Evolutionary conservation across 2,888 invertebrate genomes (phyloP).

Genomic region (Adineta ricciae): DNA sequence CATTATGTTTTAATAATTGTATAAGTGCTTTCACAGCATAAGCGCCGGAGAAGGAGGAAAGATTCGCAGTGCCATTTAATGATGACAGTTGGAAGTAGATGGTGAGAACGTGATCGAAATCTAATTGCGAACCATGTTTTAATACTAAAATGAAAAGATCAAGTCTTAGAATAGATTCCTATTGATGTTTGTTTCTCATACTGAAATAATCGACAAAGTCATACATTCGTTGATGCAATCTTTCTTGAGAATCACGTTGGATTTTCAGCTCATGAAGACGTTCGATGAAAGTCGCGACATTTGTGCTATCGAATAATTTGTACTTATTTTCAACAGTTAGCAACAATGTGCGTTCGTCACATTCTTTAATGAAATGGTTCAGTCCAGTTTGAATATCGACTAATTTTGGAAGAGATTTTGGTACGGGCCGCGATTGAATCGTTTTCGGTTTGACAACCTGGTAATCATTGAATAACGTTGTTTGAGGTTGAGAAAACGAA

Average conservation of each 20-base stretch:
- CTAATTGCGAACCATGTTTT: not conserved
- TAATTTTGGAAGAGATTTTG: slow-evolving; percentile 8
- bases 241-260: not conserved
- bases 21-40: not conserved
- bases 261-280: not conserved
- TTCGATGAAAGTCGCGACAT: not conserved
- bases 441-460: not conserved
- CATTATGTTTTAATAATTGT: slow-evolving; percentile 12
- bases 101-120: not conserved
- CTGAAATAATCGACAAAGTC: slow-evolving; percentile 1
- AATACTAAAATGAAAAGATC: too few species aligned
- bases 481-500: not conserved
- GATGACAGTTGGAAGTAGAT: not conserved
- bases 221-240: not conserved
- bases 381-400: slow-evolving; percentile 4
- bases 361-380: not conserved
- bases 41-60: not conserved
- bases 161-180: too few species aligned
- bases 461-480: not conserved
- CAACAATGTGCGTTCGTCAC: not conserved
- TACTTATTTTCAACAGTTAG: not conserved
- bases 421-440: not conserved
- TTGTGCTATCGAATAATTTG: not conserved
- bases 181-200: not conserved
- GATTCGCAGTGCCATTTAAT: not conserved